Evolutionary conservation across 1,140 invertebrate species (phyloP).

Genomic region (Drosophila prosaltans): DNA sequence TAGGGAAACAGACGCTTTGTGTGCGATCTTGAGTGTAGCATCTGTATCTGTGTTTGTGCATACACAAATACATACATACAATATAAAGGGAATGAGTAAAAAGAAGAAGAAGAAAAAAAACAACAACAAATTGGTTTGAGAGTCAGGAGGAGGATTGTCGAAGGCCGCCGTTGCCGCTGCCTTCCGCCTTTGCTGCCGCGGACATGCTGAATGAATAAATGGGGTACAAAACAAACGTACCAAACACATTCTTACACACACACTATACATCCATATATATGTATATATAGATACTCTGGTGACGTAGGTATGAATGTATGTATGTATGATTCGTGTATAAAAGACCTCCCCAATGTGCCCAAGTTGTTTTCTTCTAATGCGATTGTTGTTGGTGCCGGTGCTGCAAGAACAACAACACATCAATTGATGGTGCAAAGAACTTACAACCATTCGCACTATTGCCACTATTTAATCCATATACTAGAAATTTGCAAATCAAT

Average conservation of each 20-base stretch:
- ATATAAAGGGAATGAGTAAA: slow-evolving; percentile 68
- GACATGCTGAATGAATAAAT: slow-evolving; percentile 70
- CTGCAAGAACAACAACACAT: not conserved
- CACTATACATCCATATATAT: slow-evolving; percentile 1
- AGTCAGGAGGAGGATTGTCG: slow-evolving; percentile 53
- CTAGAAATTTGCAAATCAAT: slow-evolving; percentile 10
- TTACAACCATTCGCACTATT: not conserved
- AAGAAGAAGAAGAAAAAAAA: slow-evolving; percentile 37
- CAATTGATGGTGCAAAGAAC: not conserved
- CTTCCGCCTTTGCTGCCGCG: slow-evolving; percentile 30
- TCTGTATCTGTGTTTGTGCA: slow-evolving; percentile 55
- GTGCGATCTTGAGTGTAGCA: slow-evolving; percentile 69
- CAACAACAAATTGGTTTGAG: slow-evolving; percentile 48
- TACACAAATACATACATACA: slow-evolving; percentile 41
- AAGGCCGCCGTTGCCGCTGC: slow-evolving; percentile 29
- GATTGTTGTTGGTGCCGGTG: slow-evolving; percentile 5
- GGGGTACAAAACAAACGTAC: slow-evolving; percentile 51
- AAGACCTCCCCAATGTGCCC: slow-evolving; percentile 12
- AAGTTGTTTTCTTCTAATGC: slow-evolving; percentile 2
- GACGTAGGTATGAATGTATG: not conserved
- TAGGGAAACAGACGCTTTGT: slow-evolving; percentile 61
- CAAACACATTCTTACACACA: slow-evolving; percentile 29
- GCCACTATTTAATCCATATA: not conserved
- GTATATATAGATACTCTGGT: not conserved
- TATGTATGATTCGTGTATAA: not conserved